Percentiles rank a stretch among this genome's conserved stretches.
Conservation (phyloP, 2,797 vertebrate genomes). For the Tangara arthus region DNA sequence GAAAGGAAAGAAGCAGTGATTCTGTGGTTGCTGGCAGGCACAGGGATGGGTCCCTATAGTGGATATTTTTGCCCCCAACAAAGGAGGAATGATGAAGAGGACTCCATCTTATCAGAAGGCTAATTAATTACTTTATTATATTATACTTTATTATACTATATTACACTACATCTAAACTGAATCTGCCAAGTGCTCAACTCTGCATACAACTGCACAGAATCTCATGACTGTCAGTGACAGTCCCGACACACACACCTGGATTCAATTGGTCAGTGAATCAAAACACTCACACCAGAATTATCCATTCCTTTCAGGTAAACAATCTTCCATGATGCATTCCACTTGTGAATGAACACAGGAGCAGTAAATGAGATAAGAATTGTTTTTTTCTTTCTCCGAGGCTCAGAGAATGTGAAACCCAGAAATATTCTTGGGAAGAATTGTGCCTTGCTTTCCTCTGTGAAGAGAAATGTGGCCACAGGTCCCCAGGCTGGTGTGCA, state of each 20-base stretch:
- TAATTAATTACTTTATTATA: background rate
- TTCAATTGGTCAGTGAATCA: background rate
- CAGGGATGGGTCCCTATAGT: background rate
- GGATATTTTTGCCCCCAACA: background rate
- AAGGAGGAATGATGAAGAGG: background rate
- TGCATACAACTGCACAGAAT: no score
- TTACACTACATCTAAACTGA: background rate
- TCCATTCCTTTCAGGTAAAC: background rate
- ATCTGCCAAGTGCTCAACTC: background rate
- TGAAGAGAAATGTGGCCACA: background rate
- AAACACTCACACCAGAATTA: background rate
- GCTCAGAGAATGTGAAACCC: background rate
- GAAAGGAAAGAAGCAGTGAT: background rate
- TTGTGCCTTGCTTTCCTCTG: background rate
- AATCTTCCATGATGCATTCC: background rate
- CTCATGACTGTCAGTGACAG: background rate
- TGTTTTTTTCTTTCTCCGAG: background rate
- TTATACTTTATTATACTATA: background rate
- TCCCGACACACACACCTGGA: no score
- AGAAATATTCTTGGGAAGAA: background rate
- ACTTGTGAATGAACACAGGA: background rate
- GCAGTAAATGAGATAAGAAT: background rate
- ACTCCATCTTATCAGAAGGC: background rate
- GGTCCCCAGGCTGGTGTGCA: rapidly evolving
- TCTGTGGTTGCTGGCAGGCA: background rate